phyloP scores from a whole-genome alignment of 2,113 vertebrate genomes.

The Tupaia chinensis region DNA sequence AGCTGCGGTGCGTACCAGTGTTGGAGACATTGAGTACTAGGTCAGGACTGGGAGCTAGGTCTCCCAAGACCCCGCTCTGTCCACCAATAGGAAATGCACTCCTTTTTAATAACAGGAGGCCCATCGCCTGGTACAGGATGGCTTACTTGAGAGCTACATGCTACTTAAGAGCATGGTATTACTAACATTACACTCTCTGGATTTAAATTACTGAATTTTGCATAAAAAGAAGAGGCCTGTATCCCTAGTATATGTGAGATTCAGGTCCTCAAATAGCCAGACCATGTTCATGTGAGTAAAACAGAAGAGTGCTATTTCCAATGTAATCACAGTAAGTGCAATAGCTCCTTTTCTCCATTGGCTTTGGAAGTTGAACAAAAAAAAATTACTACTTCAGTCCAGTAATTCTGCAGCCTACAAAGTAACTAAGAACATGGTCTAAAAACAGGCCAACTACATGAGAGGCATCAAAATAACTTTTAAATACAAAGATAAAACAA shows the following conservation, averaged over 20 bases:
- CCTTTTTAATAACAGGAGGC: constrained; percentile 6
- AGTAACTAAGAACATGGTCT: background rate
- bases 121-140: background rate
- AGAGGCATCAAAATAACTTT: background rate
- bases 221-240: constrained; percentile 39
- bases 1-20: background rate
- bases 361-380: constrained; percentile 42
- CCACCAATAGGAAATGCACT: background rate
- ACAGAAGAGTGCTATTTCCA: background rate
- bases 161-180: background rate
- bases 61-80: background rate
- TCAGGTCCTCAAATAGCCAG: constrained; percentile 30
- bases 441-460: background rate
- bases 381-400: constrained; percentile 21
- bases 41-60: background rate
- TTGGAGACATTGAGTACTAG: background rate
- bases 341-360: background rate
- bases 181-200: background rate
- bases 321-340: background rate
- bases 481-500: constrained; percentile 23
- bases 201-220: constrained; percentile 5
- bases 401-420: background rate
- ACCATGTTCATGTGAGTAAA: background rate
- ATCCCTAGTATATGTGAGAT: background rate
- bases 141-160: constrained; percentile 5